Evolutionary conservation across 2,888 invertebrate species (phyloP).

Genomic region (Maniola hyperantus): DNA sequence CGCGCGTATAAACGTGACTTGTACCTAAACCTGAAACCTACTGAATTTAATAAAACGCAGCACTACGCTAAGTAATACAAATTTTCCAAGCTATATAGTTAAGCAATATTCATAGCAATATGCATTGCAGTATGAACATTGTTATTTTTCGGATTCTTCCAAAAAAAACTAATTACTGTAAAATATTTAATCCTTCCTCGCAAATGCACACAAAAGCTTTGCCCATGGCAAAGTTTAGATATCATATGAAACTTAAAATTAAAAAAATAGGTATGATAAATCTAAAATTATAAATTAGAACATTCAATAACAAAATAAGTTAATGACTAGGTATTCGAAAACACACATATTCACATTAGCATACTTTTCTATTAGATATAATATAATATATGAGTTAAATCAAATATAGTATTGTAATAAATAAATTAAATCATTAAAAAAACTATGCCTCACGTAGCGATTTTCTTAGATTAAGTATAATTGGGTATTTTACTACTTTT

Average conservation of each 20-base stretch:
- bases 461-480: not conserved
- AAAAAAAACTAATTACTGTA: not conserved
- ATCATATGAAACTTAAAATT: not conserved
- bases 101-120: not conserved
- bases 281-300: not conserved
- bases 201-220: slow-evolving; percentile 33
- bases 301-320: slow-evolving; percentile 6
- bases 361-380: slow-evolving; percentile 38
- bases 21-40: no score
- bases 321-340: slow-evolving; percentile 29
- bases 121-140: not conserved
- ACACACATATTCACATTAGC: slow-evolving; percentile 76
- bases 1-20: not conserved
- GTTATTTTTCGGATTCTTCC: not conserved
- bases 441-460: slow-evolving; percentile 23
- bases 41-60: not conserved
- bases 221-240: slow-evolving; percentile 3
- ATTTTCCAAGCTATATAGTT: not conserved
- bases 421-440: not conserved
- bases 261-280: not conserved
- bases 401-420: not conserved
- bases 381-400: not conserved
- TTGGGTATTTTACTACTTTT: no score
- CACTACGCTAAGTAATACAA: not conserved
- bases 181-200: slow-evolving; percentile 7